Evolutionary conservation across 2,797 vertebrate species (phyloP), one percentile per base, ranked within the genome.

Genomic region (Megaceryle alcyon): DNA sequence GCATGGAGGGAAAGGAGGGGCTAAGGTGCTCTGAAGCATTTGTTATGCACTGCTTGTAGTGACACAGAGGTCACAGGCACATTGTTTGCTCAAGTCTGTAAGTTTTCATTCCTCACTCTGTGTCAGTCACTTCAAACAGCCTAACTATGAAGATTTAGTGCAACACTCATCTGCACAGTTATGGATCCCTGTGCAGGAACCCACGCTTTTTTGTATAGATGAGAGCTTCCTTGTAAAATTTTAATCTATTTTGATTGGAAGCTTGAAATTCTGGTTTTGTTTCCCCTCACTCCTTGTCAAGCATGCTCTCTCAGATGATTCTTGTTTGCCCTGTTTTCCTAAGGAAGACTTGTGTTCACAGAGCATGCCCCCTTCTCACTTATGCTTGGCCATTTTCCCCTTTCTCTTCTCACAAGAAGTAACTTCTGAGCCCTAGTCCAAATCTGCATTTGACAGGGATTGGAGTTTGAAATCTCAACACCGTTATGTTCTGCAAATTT

Each of bases 71-170:
- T 70, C 90, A 71, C 46, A 75, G 77, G 31, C 79, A 65, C 60
- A 18, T 39, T 77, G 60, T 94, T 94, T 91, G 70, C 90, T 91
- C 61, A 82, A 85, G 79, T 72, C 82, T 85, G 21, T 63, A 94
- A 76, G 86, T 94, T 95, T 80, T 60, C 75, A 6, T 85, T 84
- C 51, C 37, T 89, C 46, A 29, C 22, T 86, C n/a, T n/a, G 5
- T 64, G 53, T 35, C 5, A 3, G 44, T 53, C 60, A 39, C 76
- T 93, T 95, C 61, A 77, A 35, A 54, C 48, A 88, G 51, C 56
- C 63, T 44, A 73, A 14, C n/a, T 79, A 3, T 37, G 33, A 35
- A 2, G 7, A 41, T 84, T 33, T 44, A 68, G 16, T 57, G 53
- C 33, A 77, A 60, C 6, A 10, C 16, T 64, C 8, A 57, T 37